phyloP scores from a whole-genome alignment of 2,797 vertebrate genomes.

The Melanotaenia trifasciata region DNA sequence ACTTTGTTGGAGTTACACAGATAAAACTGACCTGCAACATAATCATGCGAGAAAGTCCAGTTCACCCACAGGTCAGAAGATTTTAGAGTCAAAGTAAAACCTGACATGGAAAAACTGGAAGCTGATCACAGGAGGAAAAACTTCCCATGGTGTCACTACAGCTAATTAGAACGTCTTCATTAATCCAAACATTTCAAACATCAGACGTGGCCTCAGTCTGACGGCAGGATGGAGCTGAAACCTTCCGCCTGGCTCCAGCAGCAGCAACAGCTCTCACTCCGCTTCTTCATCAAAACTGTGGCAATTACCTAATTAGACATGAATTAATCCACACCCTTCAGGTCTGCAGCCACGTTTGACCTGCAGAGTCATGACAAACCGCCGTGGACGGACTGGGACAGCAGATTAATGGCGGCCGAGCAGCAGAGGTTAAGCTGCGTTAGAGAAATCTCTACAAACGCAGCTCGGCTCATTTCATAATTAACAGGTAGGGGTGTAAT shows the following conservation, averaged over 20 bases:
- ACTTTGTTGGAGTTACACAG: too few species aligned
- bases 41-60: too few species aligned
- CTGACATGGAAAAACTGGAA: too few species aligned
- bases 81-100: too few species aligned
- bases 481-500: constrained; percentile 71
- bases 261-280: constrained; percentile 50
- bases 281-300: constrained; percentile 73
- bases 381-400: constrained; percentile 41
- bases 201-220: too few species aligned
- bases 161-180: too few species aligned
- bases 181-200: too few species aligned
- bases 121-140: too few species aligned
- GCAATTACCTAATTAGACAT: constrained; percentile 82
- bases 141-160: too few species aligned
- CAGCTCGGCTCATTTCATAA: constrained; percentile 65
- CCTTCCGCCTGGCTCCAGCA: constrained; percentile 16
- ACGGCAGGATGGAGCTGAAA: constrained; percentile 1
- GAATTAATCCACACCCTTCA: constrained; percentile 74
- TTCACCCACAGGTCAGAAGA: too few species aligned
- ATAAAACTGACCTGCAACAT: too few species aligned
- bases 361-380: constrained; percentile 44
- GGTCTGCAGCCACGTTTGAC: constrained; percentile 62
- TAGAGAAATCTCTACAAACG: constrained; percentile 59
- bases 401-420: constrained; percentile 60
- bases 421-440: constrained; percentile 37